Evolutionary conservation across 2,113 vertebrate genomes (phyloP).

Genomic region (Onychostruthus taczanowskii): DNA sequence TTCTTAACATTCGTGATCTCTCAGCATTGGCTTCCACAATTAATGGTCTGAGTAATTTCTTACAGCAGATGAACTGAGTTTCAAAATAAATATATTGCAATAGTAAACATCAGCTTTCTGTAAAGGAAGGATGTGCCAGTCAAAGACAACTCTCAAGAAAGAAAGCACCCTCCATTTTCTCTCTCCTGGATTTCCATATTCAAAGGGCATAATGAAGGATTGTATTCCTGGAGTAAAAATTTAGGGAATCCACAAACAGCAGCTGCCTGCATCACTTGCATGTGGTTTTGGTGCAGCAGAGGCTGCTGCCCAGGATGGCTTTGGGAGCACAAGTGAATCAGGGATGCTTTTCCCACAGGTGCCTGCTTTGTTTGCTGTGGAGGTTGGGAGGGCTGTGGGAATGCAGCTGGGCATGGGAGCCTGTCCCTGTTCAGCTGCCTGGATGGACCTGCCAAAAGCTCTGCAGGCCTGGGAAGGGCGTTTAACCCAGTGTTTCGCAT

Average conservation of each 20-base stretch:
- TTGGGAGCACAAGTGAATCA: not conserved
- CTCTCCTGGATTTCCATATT: not conserved
- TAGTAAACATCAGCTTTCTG: slow-evolving; percentile 43
- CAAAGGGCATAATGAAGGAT: not conserved
- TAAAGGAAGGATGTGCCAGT: not conserved
- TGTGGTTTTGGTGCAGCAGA: not conserved
- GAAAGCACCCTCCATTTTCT: slow-evolving; percentile 16
- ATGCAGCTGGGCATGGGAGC: not conserved
- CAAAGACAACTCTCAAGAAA: not conserved
- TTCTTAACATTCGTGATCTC: slow-evolving; percentile 65
- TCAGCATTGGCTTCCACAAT: slow-evolving; percentile 59
- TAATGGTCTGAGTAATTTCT: slow-evolving; percentile 67
- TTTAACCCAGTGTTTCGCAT: not conserved
- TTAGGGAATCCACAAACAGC: not conserved
- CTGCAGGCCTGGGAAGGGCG: not conserved
- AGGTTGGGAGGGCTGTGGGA: not conserved
- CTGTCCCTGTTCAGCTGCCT: not conserved
- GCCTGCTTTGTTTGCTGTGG: not conserved
- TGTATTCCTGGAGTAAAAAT: not conserved
- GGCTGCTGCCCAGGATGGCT: not conserved
- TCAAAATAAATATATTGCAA: slow-evolving; percentile 22
- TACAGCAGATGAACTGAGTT: slow-evolving; percentile 44
- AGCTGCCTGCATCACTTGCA: not conserved
- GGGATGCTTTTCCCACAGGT: not conserved
- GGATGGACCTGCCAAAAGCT: not conserved